These are phyloP conservation scores for Atopsyche davidsoni DNA, from an alignment of 1,140 invertebrate species.

Conservation along the genomic window DNA sequence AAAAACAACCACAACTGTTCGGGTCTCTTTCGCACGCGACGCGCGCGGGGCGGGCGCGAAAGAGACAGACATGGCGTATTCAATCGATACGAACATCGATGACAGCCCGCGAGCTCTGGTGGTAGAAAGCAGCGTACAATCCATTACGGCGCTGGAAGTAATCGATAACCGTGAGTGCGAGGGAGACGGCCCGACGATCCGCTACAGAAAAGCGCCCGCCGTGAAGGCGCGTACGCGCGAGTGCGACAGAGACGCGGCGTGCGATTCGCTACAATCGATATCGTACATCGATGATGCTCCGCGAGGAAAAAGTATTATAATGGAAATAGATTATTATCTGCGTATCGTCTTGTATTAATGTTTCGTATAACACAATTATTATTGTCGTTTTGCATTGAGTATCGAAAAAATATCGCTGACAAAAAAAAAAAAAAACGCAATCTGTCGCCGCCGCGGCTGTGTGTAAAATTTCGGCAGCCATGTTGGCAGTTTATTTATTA, in stretches of 20 bases:
- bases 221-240: background rate
- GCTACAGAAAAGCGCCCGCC: no score
- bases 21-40: slow-evolving; percentile 10
- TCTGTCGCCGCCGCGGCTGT: no score
- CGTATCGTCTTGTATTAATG: no score
- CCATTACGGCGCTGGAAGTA: slow-evolving; percentile 2
- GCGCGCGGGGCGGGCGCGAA: background rate
- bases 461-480: no score
- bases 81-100: slow-evolving; percentile 27
- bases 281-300: background rate
- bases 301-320: no score
- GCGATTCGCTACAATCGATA: background rate
- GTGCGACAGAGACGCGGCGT: background rate
- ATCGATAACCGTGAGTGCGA: slow-evolving; percentile 8
- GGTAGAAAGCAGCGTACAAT: slow-evolving; percentile 6
- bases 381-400: no score
- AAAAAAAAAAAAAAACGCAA: no score
- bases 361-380: no score
- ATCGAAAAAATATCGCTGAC: no score
- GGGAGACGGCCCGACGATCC: no score
- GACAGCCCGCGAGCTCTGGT: slow-evolving; percentile 7
- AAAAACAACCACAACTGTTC: slow-evolving; percentile 11
- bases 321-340: no score
- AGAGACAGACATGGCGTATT: slow-evolving; percentile 12
- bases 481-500: no score